Base-by-base conservation (phyloP, 2,797 vertebrate species). In the Microcaecilia unicolor region DNA sequence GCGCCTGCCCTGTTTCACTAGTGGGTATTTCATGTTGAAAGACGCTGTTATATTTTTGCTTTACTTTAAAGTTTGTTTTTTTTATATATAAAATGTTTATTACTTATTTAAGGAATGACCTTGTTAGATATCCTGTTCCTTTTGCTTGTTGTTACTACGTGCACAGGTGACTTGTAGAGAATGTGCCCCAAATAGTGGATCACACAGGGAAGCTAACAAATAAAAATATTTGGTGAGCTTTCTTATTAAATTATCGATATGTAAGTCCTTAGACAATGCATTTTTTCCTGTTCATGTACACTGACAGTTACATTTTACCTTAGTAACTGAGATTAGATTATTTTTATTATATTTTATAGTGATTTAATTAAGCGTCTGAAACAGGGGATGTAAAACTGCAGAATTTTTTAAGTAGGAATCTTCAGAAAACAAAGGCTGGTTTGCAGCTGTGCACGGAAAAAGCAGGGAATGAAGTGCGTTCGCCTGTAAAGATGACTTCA, bases 1-100 rank as follows among this genome's bases (percentile, higher is more conserved):
- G 51, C 62, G 66, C 70, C 77, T 71, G 74, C 75, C 66, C 78
- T 70, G 58, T 70, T 57, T 74, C 70, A 70, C 63, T 55, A 61
- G 58, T 80, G 80, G 80, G 67, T 83, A 81, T 85, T 85, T 86
- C 74, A 78, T 76, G 72, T 84, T 55, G 69, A 86, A 86, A 81
- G 71, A 88, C 57, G 58, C 68, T 82, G 80, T 81, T 72, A 72
- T 81, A 79, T 87, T 85, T 85, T 88, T 84, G 81, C 79, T 84
- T 86, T 86, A 79, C 80, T 88, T 87, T 85, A 67, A 87, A 80
- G 15, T 6, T 45, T 22, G 22, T 68, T 86, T 89, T 88, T n/a
- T n/a, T n/a, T n/a, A n/a, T 86, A 81, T 83, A 92, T 88, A 90
- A 86, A 76, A 87, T 89, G 85, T 93, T 90, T 90, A 92, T 93